phyloP scores from a whole-genome alignment of 2,888 invertebrate species.

The Alcis repandata region DNA sequence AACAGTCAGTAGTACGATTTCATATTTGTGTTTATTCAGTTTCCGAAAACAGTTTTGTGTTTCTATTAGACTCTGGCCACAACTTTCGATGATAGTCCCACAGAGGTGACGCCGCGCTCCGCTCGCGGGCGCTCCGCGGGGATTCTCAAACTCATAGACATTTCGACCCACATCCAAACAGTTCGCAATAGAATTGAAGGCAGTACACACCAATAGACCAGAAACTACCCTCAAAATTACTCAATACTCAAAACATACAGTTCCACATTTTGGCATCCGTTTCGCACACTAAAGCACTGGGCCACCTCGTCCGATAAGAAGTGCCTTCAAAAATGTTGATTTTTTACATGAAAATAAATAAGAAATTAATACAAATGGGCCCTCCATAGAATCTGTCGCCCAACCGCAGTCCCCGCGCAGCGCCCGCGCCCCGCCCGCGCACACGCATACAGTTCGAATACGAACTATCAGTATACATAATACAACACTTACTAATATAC shows the following conservation, averaged over 20 bases:
- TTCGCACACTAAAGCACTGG: slow-evolving; percentile 90
- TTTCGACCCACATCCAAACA: slow-evolving; percentile 88
- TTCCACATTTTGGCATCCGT: slow-evolving; percentile 61
- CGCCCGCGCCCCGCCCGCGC: slow-evolving; percentile 71
- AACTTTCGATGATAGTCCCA: slow-evolving; percentile 52
- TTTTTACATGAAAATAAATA: slow-evolving; percentile 91
- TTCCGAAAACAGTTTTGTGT: slow-evolving; percentile 42
- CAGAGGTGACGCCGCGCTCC: slow-evolving; percentile 61
- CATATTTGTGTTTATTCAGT: slow-evolving; percentile 34
- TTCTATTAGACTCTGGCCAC: slow-evolving; percentile 48
- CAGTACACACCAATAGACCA: slow-evolving; percentile 85
- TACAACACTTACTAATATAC: slow-evolving; percentile 84
- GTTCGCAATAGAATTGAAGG: slow-evolving; percentile 94
- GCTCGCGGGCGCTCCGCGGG: slow-evolving; percentile 75
- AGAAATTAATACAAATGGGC: slow-evolving; percentile 92
- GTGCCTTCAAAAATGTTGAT: slow-evolving; percentile 96
- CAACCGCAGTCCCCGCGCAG: slow-evolving; percentile 86
- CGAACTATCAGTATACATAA: slow-evolving; percentile 80
- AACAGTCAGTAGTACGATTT: slow-evolving; percentile 40
- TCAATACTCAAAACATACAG: slow-evolving; percentile 56
- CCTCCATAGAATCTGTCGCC: slow-evolving; percentile 94
- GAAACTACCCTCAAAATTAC: slow-evolving; percentile 57
- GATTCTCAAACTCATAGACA: slow-evolving; percentile 92
- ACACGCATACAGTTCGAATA: slow-evolving; percentile 71
- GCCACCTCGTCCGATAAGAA: slow-evolving; percentile 97